These are phyloP conservation scores for Ichneumon xanthorius DNA, from an alignment of 2,888 invertebrate genomes.

Conservation along the genomic window DNA sequence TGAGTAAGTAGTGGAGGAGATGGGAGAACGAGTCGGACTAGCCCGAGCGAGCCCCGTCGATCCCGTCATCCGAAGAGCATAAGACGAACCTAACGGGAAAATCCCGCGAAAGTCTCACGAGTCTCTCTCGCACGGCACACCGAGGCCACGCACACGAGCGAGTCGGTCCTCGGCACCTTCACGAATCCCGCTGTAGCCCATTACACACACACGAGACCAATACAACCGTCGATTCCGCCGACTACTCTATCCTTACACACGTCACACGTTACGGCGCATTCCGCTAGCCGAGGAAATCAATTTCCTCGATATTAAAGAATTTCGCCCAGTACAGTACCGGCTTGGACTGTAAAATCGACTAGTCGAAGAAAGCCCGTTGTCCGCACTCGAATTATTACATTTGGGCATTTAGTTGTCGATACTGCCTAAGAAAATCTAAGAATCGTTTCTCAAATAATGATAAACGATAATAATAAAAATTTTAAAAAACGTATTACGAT, in stretches of 20 bases:
- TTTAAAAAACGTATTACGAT: background rate
- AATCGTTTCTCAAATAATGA: background rate
- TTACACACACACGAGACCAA: background rate
- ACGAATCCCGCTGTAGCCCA: background rate
- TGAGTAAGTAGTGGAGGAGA: background rate
- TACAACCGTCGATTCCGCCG: conserved; percentile 32
- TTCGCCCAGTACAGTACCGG: background rate
- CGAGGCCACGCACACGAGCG: conserved; percentile 6
- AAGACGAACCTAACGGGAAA: conserved; percentile 65
- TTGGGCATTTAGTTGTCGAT: background rate
- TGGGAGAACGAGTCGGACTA: conserved; percentile 25
- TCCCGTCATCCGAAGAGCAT: conserved; percentile 55
- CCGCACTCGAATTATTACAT: background rate
- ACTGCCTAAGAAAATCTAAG: background rate
- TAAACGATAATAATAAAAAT: background rate
- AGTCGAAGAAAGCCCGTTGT: background rate
- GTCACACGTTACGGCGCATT: conserved; percentile 58
- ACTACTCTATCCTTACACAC: conserved; percentile 49
- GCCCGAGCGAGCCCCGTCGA: conserved; percentile 33
- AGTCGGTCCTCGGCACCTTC: conserved; percentile 7
- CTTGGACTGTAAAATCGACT: background rate
- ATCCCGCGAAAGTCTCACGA: conserved; percentile 66
- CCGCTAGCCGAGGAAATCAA: conserved; percentile 25
- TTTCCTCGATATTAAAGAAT: background rate
- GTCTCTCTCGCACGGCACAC: conserved; percentile 32